Base-by-base conservation (phyloP, 2,888 invertebrate species). In the Helicoverpa assulta region DNA sequence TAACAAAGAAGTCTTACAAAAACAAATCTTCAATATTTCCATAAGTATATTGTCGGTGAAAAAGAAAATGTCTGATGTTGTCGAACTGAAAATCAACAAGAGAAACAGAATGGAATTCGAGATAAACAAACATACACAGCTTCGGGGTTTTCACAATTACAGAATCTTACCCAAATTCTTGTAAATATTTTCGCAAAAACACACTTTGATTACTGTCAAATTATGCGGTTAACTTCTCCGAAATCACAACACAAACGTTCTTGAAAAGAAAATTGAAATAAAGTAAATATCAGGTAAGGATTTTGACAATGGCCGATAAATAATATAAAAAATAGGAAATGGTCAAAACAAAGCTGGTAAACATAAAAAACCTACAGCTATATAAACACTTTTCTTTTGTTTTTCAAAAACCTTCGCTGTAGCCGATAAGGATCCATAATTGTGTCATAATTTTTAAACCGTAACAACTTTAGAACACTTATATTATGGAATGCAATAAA, bases 41-140 rank as follows among this genome's bases (percentile, higher is more conserved):
- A 40, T 14, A 14, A n/a, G n/a, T 47, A 47, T 47, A 47, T 47
- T 47, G 47, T 47, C 47, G n/a, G 47, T 47, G 47, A 47, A 47
- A 47, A n/a, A n/a, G 47, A 47, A 47, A 26, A 47, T 16, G 16
- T 16, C 43, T 16, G 43, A 43, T 43, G 43, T n/a, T 47, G n/a
- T n/a, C 47, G 47, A 12, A 47, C 47, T 47, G 47, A 47, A 47
- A 47, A 47, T 47, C 47, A 52, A 52, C 19, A 52, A 52, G 19
- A 19, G 19, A 52, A 21, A 52, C 52, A 21, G n/a, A 47, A 47
- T 47, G n/a, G n/a, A 47, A 47, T 16, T 47, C 16, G 47, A 5
- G n/a, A 7, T n/a, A 47, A 16, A 47, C 47, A 47, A 43, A 12
- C 47, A 47, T 47, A 43, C 16, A 16, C 5, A 47, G 47, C 47